Evolutionary conservation across 1,140 invertebrate species (phyloP), one percentile per base, ranked within the genome.

Genomic region (Drosophila nasuta): DNA sequence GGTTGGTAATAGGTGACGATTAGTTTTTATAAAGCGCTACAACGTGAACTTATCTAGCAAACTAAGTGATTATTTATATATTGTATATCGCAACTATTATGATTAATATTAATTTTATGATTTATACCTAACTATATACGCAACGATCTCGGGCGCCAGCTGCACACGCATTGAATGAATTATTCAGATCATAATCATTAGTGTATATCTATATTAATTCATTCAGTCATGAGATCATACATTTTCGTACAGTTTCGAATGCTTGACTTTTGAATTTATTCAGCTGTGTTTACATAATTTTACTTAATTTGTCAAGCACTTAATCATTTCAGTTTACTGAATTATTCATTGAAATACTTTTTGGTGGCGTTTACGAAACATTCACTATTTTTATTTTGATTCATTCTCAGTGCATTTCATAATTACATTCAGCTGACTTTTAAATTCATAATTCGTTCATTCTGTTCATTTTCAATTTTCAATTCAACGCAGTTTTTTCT

Each of bases 11-110:
- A 56, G 56, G 10, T 57, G 65, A 60, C 17, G 17, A 17, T 63
- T 71, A 67, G 59, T 64, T 33, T 64, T 41, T 48, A 15, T 49
- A 57, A 58, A 64, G 85, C 83, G 83, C 83, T 87, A 87, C 83
- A 78, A 88, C 54, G 83, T 87, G 83, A 87, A 87, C 85, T 87
- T 89, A 63, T 66, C 49, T 88, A 82, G 62, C 48, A 56, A 25
- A 63, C 52, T 79, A 79, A 78, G 74, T 35, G 11, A 30, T 63
- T 58, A 79, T 62, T 62, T 54, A 65, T 63, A 57, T 48, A 25
- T 48, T 15, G n/a, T 10, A 25, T 3, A 20, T 20, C 20, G 17
- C 35, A 10, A 58, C 15, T 54, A 49, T 28, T 54, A 48, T 60
- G 8, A 33, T 33, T 48, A 62, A 30, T 66, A 45, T 20, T 38